phyloP scores from a whole-genome alignment of 2,888 invertebrate species.

The Baronia brevicornis region DNA sequence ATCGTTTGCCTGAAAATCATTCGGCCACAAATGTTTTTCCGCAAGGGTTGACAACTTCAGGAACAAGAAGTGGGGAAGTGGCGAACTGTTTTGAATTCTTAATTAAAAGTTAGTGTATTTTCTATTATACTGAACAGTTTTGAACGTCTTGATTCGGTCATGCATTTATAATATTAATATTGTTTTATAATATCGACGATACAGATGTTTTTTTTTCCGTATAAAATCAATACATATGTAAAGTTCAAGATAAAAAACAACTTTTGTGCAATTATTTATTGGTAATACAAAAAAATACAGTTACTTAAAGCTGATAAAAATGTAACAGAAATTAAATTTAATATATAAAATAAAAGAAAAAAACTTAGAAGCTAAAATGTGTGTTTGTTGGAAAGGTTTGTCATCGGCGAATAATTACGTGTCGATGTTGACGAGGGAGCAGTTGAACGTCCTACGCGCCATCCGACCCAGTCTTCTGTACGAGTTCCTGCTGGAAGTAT shows the following conservation, averaged over 20 bases:
- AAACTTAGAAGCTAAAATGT: too few relatives aligned
- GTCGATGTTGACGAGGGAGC: slow-evolving; percentile 61
- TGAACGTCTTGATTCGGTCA: not conserved
- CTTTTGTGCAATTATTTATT: too few relatives aligned
- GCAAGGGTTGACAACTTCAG: slow-evolving; percentile 28
- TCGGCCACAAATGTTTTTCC: too few relatives aligned
- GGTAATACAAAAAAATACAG: too few relatives aligned
- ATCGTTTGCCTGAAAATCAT: slow-evolving; percentile 26
- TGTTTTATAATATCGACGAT: not conserved
- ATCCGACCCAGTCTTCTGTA: slow-evolving; percentile 58
- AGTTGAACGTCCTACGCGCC: slow-evolving; percentile 49
- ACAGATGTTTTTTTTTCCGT: not conserved
- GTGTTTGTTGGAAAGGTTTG: too few relatives aligned
- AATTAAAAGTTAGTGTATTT: slow-evolving; percentile 48
- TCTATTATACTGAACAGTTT: not conserved
- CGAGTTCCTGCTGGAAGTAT: slow-evolving; percentile 57
- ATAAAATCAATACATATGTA: too few relatives aligned
- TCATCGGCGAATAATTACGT: slow-evolving; percentile 62
- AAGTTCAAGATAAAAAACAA: too few relatives aligned
- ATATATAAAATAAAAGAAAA: too few relatives aligned
- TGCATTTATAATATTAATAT: not conserved
- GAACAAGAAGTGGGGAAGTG: slow-evolving; percentile 40
- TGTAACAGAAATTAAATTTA: too few relatives aligned
- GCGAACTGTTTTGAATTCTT: slow-evolving; percentile 59
- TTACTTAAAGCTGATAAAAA: too few relatives aligned